Evolutionary conservation across 2,888 invertebrate genomes (phyloP), one percentile per base, ranked within the genome.

Genomic region (Leptopilina syphax): DNA sequence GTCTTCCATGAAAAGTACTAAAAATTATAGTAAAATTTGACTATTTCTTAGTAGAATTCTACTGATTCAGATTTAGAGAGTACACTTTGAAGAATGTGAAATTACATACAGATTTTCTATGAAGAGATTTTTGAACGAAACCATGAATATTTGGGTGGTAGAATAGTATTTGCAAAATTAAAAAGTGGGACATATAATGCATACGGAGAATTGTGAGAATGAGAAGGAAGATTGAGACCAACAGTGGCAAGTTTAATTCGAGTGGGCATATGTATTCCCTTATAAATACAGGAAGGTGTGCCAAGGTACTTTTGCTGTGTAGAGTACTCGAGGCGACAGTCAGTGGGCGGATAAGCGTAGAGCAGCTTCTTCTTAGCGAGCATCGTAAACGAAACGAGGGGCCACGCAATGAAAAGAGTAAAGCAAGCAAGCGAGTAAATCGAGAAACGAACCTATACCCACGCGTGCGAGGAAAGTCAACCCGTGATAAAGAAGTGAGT

Each of bases 281-380:
- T 80, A 80, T 81, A 79, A 81, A 81, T 78, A 79, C 78, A 79
- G 73, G 57, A 81, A 82, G 83, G 83, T 81, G 83, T 77, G 84
- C 79, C 83, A 60, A 77, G 79, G 82, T 81, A 83, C 84, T 85
- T 83, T 82, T 81, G 83, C 77, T 77, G 65, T 83, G 80, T 81
- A 86, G 87, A 77, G 81, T 83, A 84, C 88, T 87, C 84, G 85
- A 85, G 82, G 86, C 83, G 85, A 85, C 86, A 83, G 83, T 85
- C 86, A 85, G 90, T 88, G 88, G 89, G 88, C 88, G 90, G 73
- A 73, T 73, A 73, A 73, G 57, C 73, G 57, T 54, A 73, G 57
- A 73, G 73, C 73, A 73, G 73, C 73, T 73, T 73, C 73, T 73
- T 73, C 57, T 50, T 50, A 50, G 73, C 73, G 54, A 73, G 73